Conservation (phyloP, 2,888 invertebrate species). For the Scotopteryx bipunctaria region DNA sequence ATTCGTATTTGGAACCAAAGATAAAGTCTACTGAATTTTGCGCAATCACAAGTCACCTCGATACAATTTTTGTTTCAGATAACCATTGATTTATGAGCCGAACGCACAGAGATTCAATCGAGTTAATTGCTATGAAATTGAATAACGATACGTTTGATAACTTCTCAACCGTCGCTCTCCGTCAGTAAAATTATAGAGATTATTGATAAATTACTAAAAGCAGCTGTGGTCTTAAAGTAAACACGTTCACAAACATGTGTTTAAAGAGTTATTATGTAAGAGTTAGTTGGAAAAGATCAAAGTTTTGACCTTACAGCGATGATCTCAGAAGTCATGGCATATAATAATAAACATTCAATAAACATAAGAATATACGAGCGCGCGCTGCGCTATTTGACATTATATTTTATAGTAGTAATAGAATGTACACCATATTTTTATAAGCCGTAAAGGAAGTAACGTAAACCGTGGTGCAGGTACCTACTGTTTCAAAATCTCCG, state of each 20-base stretch:
- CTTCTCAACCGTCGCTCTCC: conserved; percentile 42
- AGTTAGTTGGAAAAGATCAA: conserved; percentile 34
- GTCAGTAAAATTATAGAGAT: conserved; percentile 42
- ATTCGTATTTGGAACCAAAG: conserved; percentile 25
- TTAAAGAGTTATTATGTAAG: conserved; percentile 24
- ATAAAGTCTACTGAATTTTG: conserved; percentile 30
- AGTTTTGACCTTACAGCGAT: conserved; percentile 37
- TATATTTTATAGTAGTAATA: conserved; percentile 7
- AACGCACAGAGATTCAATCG: conserved; percentile 47
- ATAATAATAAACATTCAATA: conserved; percentile 36
- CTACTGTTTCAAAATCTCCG: conserved; percentile 59
- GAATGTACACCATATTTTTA: conserved; percentile 21
- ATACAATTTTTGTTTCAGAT: conserved; percentile 41
- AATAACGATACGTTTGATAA: conserved; percentile 46
- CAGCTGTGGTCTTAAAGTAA: conserved; percentile 26
- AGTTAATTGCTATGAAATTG: conserved; percentile 60
- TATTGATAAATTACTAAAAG: conserved; percentile 39
- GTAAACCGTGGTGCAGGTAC: conserved; percentile 39
- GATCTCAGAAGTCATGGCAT: conserved; percentile 39
- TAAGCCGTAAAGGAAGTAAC: conserved; percentile 26
- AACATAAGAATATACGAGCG: conserved; percentile 36
- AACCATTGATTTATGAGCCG: conserved; percentile 48
- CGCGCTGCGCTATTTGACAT: conserved; percentile 3
- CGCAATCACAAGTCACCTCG: conserved; percentile 40
- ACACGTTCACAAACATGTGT: conserved; percentile 26